Percentiles rank a stretch among this genome's conserved stretches.
Conservation (phyloP, 2,888 invertebrate genomes). For the Subacronicta megacephala region DNA sequence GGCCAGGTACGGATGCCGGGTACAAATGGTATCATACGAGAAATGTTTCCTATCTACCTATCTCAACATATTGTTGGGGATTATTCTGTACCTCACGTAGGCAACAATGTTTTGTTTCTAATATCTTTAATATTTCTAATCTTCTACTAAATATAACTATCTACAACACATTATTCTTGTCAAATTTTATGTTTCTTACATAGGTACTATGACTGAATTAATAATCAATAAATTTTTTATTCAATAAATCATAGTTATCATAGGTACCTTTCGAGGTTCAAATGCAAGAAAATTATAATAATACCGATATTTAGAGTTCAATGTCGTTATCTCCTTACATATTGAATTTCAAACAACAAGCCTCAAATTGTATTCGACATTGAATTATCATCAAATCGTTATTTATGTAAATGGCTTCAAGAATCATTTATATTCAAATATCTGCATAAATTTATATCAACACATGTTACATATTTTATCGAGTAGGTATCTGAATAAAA, state of each 20-base stretch:
- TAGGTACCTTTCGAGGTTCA: too few species aligned
- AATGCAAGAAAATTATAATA: slow-evolving; percentile 35
- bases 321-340: slow-evolving; percentile 52
- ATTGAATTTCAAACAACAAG: slow-evolving; percentile 51
- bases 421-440: slow-evolving; percentile 59
- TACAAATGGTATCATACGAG: slow-evolving; percentile 45
- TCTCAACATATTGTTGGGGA: slow-evolving; percentile 37
- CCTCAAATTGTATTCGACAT: slow-evolving; percentile 53
- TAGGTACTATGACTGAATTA: too few species aligned
- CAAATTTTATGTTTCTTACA: background rate
- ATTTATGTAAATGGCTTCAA: slow-evolving; percentile 61
- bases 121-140: slow-evolving; percentile 5
- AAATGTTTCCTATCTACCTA: slow-evolving; percentile 44
- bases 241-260: slow-evolving; percentile 30
- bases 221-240: slow-evolving; percentile 9
- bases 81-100: slow-evolving; percentile 30
- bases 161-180: slow-evolving; percentile 5
- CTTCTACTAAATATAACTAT: background rate
- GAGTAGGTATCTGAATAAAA: slow-evolving; percentile 42
- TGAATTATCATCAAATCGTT: slow-evolving; percentile 60
- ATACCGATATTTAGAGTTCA: slow-evolving; percentile 47
- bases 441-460: slow-evolving; percentile 59
- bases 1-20: slow-evolving; percentile 50
- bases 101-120: slow-evolving; percentile 23
- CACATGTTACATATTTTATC: slow-evolving; percentile 54